Conservation (phyloP, 2,113 vertebrate genomes). For the Malurus melanocephalus region DNA sequence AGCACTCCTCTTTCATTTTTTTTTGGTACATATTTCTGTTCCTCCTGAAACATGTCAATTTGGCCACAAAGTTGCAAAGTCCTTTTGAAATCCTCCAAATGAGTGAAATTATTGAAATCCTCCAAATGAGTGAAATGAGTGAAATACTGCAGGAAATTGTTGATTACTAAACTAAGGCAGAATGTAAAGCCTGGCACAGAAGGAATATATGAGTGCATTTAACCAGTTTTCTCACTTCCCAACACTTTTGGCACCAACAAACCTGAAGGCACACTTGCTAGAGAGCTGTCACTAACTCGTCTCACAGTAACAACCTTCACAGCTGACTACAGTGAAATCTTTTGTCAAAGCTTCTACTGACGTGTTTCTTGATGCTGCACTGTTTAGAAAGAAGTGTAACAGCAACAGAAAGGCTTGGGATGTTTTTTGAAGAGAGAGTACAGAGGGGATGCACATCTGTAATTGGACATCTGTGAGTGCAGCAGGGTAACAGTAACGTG, state of each 20-base stretch:
- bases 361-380: not conserved
- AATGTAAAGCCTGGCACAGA: not conserved
- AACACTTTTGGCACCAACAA: constrained; percentile 38
- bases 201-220: not conserved
- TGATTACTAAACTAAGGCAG: not conserved
- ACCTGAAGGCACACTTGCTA: constrained; percentile 21
- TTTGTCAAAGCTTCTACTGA: constrained; percentile 33
- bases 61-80: not conserved
- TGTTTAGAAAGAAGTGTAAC: constrained; percentile 24
- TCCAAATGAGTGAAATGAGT: not conserved
- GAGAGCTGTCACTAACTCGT: constrained; percentile 55
- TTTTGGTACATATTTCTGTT: not conserved
- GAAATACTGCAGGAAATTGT: not conserved
- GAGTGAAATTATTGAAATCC: not conserved
- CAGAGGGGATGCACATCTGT: not conserved
- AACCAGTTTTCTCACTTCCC: constrained; percentile 22
- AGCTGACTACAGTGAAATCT: constrained; percentile 23
- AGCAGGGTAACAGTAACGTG: not conserved
- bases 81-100: not conserved
- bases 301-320: constrained; percentile 38
- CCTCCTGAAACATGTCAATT: not conserved
- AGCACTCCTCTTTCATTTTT: not conserved
- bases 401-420: constrained; percentile 18
- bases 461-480: constrained; percentile 6
- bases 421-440: not conserved